Evolutionary conservation across 2,113 vertebrate genomes (phyloP).

Genomic region (Ornithorhynchus anatinus): DNA sequence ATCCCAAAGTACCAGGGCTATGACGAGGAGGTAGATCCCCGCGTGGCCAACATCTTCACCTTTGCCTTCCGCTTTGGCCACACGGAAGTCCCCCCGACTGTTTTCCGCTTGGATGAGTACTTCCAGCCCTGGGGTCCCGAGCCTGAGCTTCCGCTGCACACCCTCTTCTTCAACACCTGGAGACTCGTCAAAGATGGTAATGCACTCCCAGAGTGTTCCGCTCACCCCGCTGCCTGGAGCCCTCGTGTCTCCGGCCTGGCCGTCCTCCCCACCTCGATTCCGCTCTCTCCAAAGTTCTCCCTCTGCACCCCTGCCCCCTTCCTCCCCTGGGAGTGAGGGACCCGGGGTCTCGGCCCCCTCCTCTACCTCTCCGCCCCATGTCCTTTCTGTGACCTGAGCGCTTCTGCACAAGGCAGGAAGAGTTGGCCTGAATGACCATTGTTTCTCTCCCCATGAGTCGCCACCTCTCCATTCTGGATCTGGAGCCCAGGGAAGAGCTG

Average conservation of each 20-base stretch:
- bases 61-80: conserved; percentile 85
- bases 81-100: conserved; percentile 74
- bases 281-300: background rate
- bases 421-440: too few species aligned
- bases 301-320: background rate
- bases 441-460: too few species aligned
- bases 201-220: background rate
- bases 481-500: too few species aligned
- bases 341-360: background rate
- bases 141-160: conserved; percentile 71
- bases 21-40: conserved; percentile 70
- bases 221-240: too few species aligned
- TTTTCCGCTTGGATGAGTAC: conserved; percentile 69
- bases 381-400: background rate
- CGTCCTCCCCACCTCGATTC: background rate
- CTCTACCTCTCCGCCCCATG: too few species aligned
- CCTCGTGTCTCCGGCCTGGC: background rate
- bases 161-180: conserved; percentile 83
- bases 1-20: conserved; percentile 77
- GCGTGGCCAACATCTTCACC: conserved; percentile 81
- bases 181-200: conserved; percentile 80
- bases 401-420: background rate
- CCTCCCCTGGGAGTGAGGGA: background rate
- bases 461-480: too few species aligned
- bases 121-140: conserved; percentile 65